phyloP scores from a whole-genome alignment of 2,797 vertebrate genomes.

The Gallirallus australis region DNA sequence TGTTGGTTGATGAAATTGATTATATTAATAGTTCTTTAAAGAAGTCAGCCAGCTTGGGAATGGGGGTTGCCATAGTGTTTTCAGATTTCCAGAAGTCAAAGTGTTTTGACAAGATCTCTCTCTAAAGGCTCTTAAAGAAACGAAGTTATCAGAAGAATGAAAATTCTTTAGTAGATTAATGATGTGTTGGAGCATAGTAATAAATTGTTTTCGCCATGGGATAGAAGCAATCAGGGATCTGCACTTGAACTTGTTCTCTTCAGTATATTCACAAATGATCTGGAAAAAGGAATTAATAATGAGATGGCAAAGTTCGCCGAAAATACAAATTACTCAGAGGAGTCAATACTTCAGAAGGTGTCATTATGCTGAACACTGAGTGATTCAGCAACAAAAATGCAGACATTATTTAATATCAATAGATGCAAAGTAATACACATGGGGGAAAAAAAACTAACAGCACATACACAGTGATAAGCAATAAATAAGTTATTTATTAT shows the following conservation, averaged over 20 bases:
- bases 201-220: slow-evolving; percentile 11
- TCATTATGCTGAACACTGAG: neutral
- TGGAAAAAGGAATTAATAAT: slow-evolving; percentile 34
- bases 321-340: neutral
- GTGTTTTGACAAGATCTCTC: slow-evolving; percentile 42
- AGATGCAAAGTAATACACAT: neutral
- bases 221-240: slow-evolving; percentile 12
- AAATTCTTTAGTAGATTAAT: slow-evolving; percentile 41
- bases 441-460: neutral
- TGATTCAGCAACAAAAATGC: slow-evolving; percentile 24
- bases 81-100: slow-evolving; percentile 32
- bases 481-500: neutral
- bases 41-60: neutral
- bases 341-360: slow-evolving; percentile 8
- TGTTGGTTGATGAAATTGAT: neutral
- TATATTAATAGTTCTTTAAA: slow-evolving; percentile 1
- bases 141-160: slow-evolving; percentile 6
- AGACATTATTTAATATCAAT: neutral
- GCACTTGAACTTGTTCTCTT: neutral
- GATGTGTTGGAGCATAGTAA: neutral
- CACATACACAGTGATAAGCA: neutral
- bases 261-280: slow-evolving; percentile 8
- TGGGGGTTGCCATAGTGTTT: neutral
- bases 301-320: slow-evolving; percentile 27
- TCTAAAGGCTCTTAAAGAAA: slow-evolving; percentile 48